phyloP scores from a whole-genome alignment of 1,140 invertebrate species.

The Pseudomyrmex pallidus region DNA sequence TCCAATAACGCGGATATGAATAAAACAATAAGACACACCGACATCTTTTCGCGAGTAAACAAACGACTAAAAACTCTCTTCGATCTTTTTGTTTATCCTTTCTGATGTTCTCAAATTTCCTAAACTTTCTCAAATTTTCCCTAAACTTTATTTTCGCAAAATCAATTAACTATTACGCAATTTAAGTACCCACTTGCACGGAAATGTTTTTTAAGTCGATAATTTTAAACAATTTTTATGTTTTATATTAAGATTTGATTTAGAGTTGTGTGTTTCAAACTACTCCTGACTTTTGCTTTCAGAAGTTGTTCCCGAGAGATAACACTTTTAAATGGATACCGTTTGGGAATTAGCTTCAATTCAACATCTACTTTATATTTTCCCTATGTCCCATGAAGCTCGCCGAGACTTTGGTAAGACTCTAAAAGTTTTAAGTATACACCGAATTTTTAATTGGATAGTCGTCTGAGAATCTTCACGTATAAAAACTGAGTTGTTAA shows the following conservation, averaged over 20 bases:
- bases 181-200: neutral
- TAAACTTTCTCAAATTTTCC: neutral
- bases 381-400: neutral
- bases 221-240: neutral
- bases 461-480: neutral
- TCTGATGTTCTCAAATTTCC: neutral
- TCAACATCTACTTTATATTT: slow-evolving; percentile 28
- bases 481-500: neutral
- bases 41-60: neutral
- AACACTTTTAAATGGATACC: slow-evolving; percentile 43
- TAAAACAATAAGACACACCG: slow-evolving; percentile 10
- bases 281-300: slow-evolving; percentile 24
- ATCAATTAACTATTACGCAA: neutral
- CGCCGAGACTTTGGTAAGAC: slow-evolving; percentile 29
- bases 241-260: slow-evolving; percentile 19
- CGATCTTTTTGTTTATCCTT: neutral
- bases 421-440: slow-evolving; percentile 13
- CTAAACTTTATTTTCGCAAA: neutral
- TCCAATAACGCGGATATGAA: slow-evolving; percentile 28
- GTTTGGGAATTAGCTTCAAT: slow-evolving; percentile 47
- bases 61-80: neutral
- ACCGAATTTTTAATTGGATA: slow-evolving; percentile 8
- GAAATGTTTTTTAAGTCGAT: neutral
- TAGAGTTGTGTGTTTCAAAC: neutral
- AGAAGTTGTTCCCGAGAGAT: slow-evolving; percentile 25